Evolutionary conservation across 1,140 invertebrate species (phyloP), one percentile per base, ranked within the genome.

Genomic region (Trissolcus basalis): DNA sequence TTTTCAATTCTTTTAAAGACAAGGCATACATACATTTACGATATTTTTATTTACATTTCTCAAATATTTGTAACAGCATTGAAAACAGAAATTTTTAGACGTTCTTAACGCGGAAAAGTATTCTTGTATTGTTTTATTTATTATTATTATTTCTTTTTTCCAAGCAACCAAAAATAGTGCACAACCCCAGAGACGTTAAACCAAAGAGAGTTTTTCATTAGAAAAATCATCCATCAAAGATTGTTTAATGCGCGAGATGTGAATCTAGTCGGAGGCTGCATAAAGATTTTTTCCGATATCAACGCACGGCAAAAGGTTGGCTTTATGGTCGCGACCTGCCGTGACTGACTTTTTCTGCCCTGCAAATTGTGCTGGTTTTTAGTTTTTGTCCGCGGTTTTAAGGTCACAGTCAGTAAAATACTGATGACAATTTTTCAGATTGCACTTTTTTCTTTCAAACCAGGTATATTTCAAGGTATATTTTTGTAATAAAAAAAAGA

Each of bases 201-300:
- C 19, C 2, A 27, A 27, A 27, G 19, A 27, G 19, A 27, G 1
- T 3, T 27, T 39, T 39, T 39, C 36, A 39, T 39, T 8, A 39
- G n/a, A n/a, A 11, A 39, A 39, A 39, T n/a, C 36, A n/a, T 9
- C 9, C 36, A 39, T 39, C 36, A 39, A 39, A 39, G 36, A 39
- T 39, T 39, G 36, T 39, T 39, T 39, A 39, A 39, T 39, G 9
- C 36, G 36, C 9, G 36, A 39, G 36, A 44, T 44, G 12, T 14
- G 13, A 7, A 44, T 44, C 3, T 44, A 13, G 11, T 44, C 12
- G 36, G n/a, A 39, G 36, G 36, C 36, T 39, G n/a, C 12, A 14
- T 43, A 44, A 44, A 44, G 43, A 14, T 44, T 44, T 39, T 44
- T 44, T 44, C 43, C 12, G 13, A 44, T 44, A 44, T 14, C 11